Evolutionary conservation across 2,113 vertebrate genomes (phyloP).

Genomic region (Progne subis): DNA sequence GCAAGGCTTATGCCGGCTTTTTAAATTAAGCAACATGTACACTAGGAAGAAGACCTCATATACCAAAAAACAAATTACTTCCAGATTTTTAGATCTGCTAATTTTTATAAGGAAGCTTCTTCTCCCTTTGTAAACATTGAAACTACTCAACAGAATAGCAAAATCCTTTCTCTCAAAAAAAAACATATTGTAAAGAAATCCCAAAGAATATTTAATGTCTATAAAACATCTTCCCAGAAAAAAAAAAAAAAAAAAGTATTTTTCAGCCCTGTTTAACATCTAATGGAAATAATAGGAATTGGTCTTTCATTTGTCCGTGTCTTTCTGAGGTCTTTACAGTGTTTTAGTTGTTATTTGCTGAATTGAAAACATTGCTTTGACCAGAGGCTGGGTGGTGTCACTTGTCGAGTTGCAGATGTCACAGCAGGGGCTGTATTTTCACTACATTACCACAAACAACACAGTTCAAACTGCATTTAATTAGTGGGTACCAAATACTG

Average conservation of each 20-base stretch:
- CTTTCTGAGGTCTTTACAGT: not conserved
- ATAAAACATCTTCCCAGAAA: not conserved
- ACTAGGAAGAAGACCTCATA: not conserved
- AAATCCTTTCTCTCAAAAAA: not conserved
- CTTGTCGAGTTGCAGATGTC: slow-evolving; percentile 38
- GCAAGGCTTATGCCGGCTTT: not conserved
- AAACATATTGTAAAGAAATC: not conserved
- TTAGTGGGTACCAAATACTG: slow-evolving; percentile 30
- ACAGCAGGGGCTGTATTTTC: slow-evolving; percentile 51
- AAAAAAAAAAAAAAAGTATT: not conserved
- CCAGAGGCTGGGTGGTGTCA: slow-evolving; percentile 27
- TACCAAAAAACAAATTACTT: not conserved
- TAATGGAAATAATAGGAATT: not conserved
- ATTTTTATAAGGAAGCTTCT: not conserved
- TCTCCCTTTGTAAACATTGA: not conserved
- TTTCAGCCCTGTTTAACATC: not conserved
- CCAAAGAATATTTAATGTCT: not conserved
- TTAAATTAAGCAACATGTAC: not conserved
- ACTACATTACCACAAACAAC: slow-evolving; percentile 40
- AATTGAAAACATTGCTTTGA: slow-evolving; percentile 48
- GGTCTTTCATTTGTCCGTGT: not conserved
- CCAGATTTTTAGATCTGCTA: not conserved
- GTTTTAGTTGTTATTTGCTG: not conserved
- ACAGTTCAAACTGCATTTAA: slow-evolving; percentile 29
- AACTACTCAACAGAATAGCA: not conserved